These are phyloP conservation scores for Tenthredo notha DNA, from an alignment of 2,888 invertebrate species.

Conservation along the genomic window DNA sequence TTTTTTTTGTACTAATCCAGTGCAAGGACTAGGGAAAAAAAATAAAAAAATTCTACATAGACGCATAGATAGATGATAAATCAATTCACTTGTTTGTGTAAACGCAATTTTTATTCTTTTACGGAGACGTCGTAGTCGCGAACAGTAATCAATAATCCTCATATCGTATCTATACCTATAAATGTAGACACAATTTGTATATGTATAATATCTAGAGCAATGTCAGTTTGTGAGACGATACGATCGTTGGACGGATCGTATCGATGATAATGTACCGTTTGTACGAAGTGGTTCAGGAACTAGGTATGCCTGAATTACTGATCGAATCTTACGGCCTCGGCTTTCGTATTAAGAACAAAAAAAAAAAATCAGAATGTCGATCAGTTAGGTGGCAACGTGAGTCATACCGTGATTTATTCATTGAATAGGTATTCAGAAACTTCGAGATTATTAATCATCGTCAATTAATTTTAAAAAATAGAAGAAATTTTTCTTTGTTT, in stretches of 20 bases:
- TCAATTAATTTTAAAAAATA: not conserved
- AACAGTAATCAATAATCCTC: not conserved
- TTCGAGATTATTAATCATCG: not conserved
- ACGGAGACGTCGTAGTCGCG: not conserved
- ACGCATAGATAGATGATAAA: not conserved
- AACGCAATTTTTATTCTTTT: not conserved
- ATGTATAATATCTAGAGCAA: conserved; percentile 16
- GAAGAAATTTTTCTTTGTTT: no score
- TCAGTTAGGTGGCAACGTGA: not conserved
- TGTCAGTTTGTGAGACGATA: not conserved
- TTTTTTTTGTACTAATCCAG: not conserved
- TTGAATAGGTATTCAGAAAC: not conserved
- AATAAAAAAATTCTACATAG: not conserved
- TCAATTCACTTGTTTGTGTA: not conserved
- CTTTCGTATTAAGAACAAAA: not conserved
- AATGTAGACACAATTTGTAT: not conserved
- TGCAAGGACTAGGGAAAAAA: no score
- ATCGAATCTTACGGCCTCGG: conserved; percentile 13
- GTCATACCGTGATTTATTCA: not conserved
- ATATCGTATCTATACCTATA: not conserved
- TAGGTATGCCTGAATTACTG: conserved; percentile 17
- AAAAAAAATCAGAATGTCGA: not conserved
- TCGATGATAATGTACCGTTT: conserved; percentile 10
- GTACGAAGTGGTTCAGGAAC: not conserved
- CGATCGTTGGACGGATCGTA: not conserved